Evolutionary conservation across 2,888 invertebrate species (phyloP), one percentile per base, ranked within the genome.

Genomic region (Plusia festucae): DNA sequence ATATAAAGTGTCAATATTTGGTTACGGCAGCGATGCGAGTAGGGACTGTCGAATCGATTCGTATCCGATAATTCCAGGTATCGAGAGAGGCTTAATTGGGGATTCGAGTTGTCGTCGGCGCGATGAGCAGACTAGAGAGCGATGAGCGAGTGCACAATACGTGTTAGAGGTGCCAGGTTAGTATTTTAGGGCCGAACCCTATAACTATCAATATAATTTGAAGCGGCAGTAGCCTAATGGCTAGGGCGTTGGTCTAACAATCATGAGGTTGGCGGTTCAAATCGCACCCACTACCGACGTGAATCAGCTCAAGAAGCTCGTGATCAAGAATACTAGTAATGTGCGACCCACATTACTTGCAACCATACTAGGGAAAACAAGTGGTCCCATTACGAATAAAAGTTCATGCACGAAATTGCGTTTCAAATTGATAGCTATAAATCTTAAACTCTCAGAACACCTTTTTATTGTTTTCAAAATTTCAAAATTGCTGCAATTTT

Each of bases 71-170:
- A 81, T 74, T 60, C 91, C 90, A 86, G 89, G 91, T 90, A 90
- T 89, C 88, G 88, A 86, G 87, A 82, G 81, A 72, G 85, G 87
- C 87, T 92, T 93, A 91, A 93, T 92, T 91, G 90, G 88, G 79
- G 90, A 89, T 90, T n/a, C 87, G 84, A 87, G 86, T 85, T 81
- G 84, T 80, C 83, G 74, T 76, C 74, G 70, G 73, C 73, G 73
- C 66, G 78, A 62, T 66, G 66, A 60, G 57, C 59, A 54, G 67
- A 68, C 69, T 65, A 66, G 53, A 46, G 63, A 32, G 52, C 62
- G 57, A 53, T 15, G 44, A 64, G 65, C 24, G 66, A 49, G 57
- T 32, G 64, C 60, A 65, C 76, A 61, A 72, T 75, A 44, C 49
- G 72, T 59, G 55, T 61, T 61, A 65, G 30, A 52, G 34, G 59